Evolutionary conservation across 1,140 invertebrate genomes (phyloP), one percentile per base, ranked within the genome.

Genomic region (Neodiprion lecontei): DNA sequence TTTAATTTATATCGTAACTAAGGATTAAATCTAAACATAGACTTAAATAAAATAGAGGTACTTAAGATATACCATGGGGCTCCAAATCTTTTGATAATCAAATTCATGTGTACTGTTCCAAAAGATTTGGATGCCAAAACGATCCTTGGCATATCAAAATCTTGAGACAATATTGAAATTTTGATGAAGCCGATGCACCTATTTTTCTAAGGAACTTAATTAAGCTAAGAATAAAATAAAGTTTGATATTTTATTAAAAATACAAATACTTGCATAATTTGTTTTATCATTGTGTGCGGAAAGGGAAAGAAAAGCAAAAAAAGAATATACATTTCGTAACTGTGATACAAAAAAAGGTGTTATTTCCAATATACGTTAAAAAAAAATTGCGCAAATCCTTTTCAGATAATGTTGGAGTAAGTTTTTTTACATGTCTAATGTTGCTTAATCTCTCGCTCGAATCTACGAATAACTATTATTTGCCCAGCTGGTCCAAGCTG

Each of bases 291-390:
- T 78, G 76, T 72, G 74, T 79, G 77, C 53, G n/a, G 53, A 61
- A 61, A 14, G 53, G n/a, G 11, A 9, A 61, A 17, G n/a, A 61
- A 12, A 61, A 61, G 0, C 53, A 9, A 61, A 40, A 40, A 3
- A 40, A 61, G 11, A 80, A 79, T 78, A 75, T 79, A 76, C 75
- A 74, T 73, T 76, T 76, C 75, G 70, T 79, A 78, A 79, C 79
- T 81, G 79, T 79, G 78, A 81, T 81, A 81, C 76, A 79, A 77
- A 78, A 79, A 23, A 5, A 71, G 5, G 23, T 71, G 2, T 71
- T 48, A 61, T 61, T 61, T 61, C n/a, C n/a, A 40, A 40, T 40
- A 40, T 4, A 40, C 5, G 28, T 5, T 40, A 5, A 5, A 40
- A 40, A 28, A 5, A 40, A 40, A 3, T 40, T 3, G 2, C 2